Evolutionary conservation across 2,888 invertebrate species (phyloP).

Genomic region (Spodoptera exigua): DNA sequence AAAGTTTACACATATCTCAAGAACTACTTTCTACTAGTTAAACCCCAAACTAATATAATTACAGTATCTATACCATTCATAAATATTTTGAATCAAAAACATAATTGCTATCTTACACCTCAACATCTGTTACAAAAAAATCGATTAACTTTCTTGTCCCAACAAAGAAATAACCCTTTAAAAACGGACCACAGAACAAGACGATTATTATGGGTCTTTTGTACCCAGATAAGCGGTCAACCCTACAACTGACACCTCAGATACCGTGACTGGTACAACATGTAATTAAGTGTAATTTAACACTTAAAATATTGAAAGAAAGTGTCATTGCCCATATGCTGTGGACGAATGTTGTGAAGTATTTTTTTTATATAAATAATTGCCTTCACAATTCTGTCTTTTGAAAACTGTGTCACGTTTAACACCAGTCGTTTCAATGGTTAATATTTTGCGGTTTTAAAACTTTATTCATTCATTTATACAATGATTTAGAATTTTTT

Average conservation of each 20-base stretch:
- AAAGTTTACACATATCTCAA: background rate
- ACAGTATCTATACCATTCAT: conserved; percentile 18
- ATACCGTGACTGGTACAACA: conserved; percentile 79
- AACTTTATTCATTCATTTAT: background rate
- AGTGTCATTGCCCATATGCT: conserved; percentile 83
- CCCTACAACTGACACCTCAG: conserved; percentile 83
- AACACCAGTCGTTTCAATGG: conserved; percentile 50
- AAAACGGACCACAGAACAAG: conserved; percentile 67
- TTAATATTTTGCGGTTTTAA: background rate
- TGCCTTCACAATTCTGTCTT: conserved; percentile 43
- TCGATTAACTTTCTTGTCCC: conserved; percentile 63
- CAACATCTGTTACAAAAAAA: conserved; percentile 54
- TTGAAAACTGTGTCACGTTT: conserved; percentile 58
- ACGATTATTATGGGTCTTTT: conserved; percentile 64
- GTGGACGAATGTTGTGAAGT: conserved; percentile 66
- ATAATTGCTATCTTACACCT: conserved; percentile 26
- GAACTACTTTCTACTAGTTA: too few species aligned
- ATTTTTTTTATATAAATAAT: conserved; percentile 54
- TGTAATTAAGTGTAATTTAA: conserved; percentile 83
- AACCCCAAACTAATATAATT: conserved; percentile 12
- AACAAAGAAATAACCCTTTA: conserved; percentile 76
- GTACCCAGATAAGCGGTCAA: conserved; percentile 82
- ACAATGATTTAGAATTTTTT: too few species aligned
- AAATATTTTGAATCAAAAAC: conserved; percentile 23
- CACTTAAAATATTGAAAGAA: conserved; percentile 74